These are phyloP conservation scores for Ptilodon capucinus DNA, from an alignment of 2,888 invertebrate genomes.

Conservation along the genomic window DNA sequence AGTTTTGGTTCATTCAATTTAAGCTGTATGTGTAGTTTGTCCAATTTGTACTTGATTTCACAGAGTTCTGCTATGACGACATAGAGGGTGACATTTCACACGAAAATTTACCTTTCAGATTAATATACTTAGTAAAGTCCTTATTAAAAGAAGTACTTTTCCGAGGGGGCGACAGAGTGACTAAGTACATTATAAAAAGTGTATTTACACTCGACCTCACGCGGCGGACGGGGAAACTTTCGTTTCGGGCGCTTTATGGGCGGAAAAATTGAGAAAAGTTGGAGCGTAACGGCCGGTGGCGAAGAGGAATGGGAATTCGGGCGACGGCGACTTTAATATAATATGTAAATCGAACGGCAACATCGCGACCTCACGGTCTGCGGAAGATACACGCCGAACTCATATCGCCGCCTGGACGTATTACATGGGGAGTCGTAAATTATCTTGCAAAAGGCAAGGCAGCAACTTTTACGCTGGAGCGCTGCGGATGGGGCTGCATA, in stretches of 20 bases:
- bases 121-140: conserved; percentile 24
- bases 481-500: conserved; percentile 61
- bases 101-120: conserved; percentile 8
- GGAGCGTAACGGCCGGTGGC: conserved; percentile 79
- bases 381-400: conserved; percentile 66
- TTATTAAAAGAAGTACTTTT: conserved; percentile 68
- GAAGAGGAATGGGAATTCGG: conserved; percentile 62
- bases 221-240: conserved; percentile 75
- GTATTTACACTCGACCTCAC: conserved; percentile 80
- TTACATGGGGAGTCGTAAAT: conserved; percentile 79
- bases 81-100: background rate
- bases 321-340: conserved; percentile 77
- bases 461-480: conserved; percentile 67
- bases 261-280: conserved; percentile 83
- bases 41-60: too few relatives aligned
- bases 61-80: background rate
- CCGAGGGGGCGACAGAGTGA: conserved; percentile 65
- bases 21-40: background rate
- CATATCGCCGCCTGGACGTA: conserved; percentile 75
- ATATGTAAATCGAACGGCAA: conserved; percentile 80
- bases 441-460: conserved; percentile 74
- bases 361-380: conserved; percentile 70
- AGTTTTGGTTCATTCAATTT: too few relatives aligned
- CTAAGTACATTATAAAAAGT: conserved; percentile 80
- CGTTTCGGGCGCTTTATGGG: conserved; percentile 78